Base-by-base conservation (phyloP, 2,888 invertebrate species). In the Micoletzkya japonica region DNA sequence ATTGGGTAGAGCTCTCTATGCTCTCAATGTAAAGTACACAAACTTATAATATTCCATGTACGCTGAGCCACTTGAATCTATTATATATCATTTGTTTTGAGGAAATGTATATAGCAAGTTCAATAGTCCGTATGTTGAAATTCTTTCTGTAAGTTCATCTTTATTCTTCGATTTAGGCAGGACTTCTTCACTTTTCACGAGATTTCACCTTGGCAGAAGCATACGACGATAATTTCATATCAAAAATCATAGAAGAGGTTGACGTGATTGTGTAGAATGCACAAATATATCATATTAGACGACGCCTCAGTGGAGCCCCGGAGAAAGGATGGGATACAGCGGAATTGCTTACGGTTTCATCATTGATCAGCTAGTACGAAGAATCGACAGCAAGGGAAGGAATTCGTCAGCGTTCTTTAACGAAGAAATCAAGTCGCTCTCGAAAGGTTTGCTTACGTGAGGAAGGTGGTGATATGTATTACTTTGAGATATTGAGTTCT, bases 141-240 rank as follows among this genome's bases (percentile, higher is more conserved):
- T 17, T 44, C 44, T 14, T 44, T 10, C 44, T 44, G n/a, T n/a
- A n/a, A n/a, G n/a, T n/a, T n/a, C n/a, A n/a, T n/a, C n/a, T n/a
- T n/a, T n/a, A n/a, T n/a, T n/a, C n/a, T n/a, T n/a, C n/a, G n/a
- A n/a, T 50, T 63, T 32, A 66, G 54, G 64, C 54, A 2, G 64
- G 64, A 36, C 36, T 54, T 4, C 36, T 66, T 4, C 26, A 20
- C 6, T 66, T 36, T 20, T 34, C 64, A 26, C 1, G 64, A 14
- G 64, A 66, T 14, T 66, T 66, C 64, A 20, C 34, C 0, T 28
- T 66, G 7, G 30, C 44, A n/a, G 64, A 66, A 4, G n/a, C 54
- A 17, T 24, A 3, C 7, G 37, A 66, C 36, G 4, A 20, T 4
- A 6, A 4, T 17, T 1, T 66, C 7, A 54, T 66, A 17, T 20